These are phyloP conservation scores for Drosophila diplacantha DNA, from an alignment of 2,888 invertebrate genomes.

Conservation along the genomic window DNA sequence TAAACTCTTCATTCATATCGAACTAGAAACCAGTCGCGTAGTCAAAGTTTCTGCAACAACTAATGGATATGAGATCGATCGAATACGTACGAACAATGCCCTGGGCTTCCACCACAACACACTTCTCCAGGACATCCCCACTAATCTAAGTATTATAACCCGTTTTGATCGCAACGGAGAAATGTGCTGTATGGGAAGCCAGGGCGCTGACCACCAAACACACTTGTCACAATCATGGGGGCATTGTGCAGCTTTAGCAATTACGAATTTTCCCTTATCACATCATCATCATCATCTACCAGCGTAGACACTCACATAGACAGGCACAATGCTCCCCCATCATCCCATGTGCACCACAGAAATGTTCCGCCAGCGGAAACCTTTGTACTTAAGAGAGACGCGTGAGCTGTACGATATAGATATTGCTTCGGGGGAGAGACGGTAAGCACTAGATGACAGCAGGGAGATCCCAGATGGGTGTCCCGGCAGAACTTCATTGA, in stretches of 20 bases:
- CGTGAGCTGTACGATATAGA: constrained; percentile 53
- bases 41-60: constrained; percentile 36
- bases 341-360: constrained; percentile 16
- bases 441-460: constrained; percentile 17
- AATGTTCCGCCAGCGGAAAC: constrained; percentile 7
- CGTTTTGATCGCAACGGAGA: background rate
- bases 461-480: constrained; percentile 13
- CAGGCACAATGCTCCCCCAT: constrained; percentile 42
- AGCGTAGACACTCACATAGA: constrained; percentile 32
- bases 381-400: constrained; percentile 51
- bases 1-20: constrained; percentile 69
- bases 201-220: constrained; percentile 13
- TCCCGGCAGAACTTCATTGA: constrained; percentile 35
- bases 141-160: constrained; percentile 1
- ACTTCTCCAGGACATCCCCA: constrained; percentile 1
- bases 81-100: constrained; percentile 23
- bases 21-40: constrained; percentile 48
- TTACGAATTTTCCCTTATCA: constrained; percentile 44
- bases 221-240: constrained; percentile 35
- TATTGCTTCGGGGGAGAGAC: constrained; percentile 40
- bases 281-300: constrained; percentile 14
- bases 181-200: constrained; percentile 2
- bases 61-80: constrained; percentile 18
- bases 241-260: constrained; percentile 44
- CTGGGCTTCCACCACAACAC: background rate